Evolutionary conservation across 1,140 invertebrate genomes (phyloP), one percentile per base, ranked within the genome.

Genomic region (Drosophila seguyi): DNA sequence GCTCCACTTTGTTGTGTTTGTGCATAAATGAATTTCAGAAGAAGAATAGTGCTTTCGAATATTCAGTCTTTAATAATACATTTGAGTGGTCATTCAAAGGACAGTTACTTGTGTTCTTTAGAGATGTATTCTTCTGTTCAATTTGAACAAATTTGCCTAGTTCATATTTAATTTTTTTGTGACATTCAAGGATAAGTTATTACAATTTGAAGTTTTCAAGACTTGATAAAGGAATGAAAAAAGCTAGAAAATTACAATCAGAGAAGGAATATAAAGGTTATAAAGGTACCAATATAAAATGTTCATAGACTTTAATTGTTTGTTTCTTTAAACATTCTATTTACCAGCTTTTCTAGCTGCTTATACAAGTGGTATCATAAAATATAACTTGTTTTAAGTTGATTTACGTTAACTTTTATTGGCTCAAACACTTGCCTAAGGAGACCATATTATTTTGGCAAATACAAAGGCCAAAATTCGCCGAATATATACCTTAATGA

Each of bases 261-360:
- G 25, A 18, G 4, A 11, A 10, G 5, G 5, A 18, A 5, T 8
- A n/a, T 27, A 20, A 11, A 18, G 3, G 6, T 14, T 38, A 31
- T 31, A 0, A 11, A 31, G n/a, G n/a, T n/a, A n/a, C n/a, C n/a
- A n/a, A n/a, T n/a, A 31, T 31, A 0, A 11, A 31, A 11, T 10
- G 27, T 29, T 29, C 27, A 0, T 29, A 29, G 7, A 29, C 27
- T 42, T 18, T 4, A 18, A 18, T 18, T 41, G 2, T 11, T 27
- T 1, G 6, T 10, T 27, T 48, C 0, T 10, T 6, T n/a, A 29
- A 4, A 27, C 16, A 47, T 11, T n/a, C 1, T 8, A n/a, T 27
- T 47, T 7, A 0, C 0, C 2, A 2, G 8, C 4, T 1, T 27
- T 16, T n/a, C 22, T 0, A 5, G 6, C 1, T 25, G 5, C 13